phyloP scores from a whole-genome alignment of 2,888 invertebrate species.

The Lampropteryx suffumata region DNA sequence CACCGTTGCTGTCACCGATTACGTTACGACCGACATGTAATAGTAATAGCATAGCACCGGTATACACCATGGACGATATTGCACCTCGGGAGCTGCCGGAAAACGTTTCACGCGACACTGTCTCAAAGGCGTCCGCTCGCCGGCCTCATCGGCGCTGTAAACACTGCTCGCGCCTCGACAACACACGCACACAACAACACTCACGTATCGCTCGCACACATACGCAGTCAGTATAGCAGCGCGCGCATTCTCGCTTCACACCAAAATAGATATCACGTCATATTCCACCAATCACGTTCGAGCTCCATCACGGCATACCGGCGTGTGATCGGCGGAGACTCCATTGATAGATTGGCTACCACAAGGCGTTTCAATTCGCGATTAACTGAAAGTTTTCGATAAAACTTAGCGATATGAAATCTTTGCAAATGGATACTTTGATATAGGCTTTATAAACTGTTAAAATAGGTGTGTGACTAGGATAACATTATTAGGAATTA shows the following conservation, averaged over 20 bases:
- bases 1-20: slow-evolving; percentile 55
- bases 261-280: slow-evolving; percentile 77
- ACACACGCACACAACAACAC: slow-evolving; percentile 68
- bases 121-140: slow-evolving; percentile 85
- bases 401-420: slow-evolving; percentile 74
- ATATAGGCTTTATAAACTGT: slow-evolving; percentile 37
- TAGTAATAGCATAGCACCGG: slow-evolving; percentile 56
- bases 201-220: slow-evolving; percentile 54
- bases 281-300: slow-evolving; percentile 58
- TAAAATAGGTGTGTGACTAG: slow-evolving; percentile 8
- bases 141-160: slow-evolving; percentile 81
- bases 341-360: slow-evolving; percentile 72
- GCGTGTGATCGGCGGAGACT: slow-evolving; percentile 62
- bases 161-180: slow-evolving; percentile 76
- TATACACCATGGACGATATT: slow-evolving; percentile 69
- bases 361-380: slow-evolving; percentile 74
- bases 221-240: slow-evolving; percentile 45
- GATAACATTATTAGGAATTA: slow-evolving; percentile 19
- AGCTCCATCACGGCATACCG: slow-evolving; percentile 60
- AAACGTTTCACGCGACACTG: slow-evolving; percentile 67
- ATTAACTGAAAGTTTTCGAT: slow-evolving; percentile 79
- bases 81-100: slow-evolving; percentile 66
- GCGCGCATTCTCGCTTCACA: slow-evolving; percentile 66
- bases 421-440: slow-evolving; percentile 56
- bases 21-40: slow-evolving; percentile 60